Evolutionary conservation across 1,140 invertebrate genomes (phyloP), one percentile per base, ranked within the genome.

Genomic region (Doryteuthis pealeii): DNA sequence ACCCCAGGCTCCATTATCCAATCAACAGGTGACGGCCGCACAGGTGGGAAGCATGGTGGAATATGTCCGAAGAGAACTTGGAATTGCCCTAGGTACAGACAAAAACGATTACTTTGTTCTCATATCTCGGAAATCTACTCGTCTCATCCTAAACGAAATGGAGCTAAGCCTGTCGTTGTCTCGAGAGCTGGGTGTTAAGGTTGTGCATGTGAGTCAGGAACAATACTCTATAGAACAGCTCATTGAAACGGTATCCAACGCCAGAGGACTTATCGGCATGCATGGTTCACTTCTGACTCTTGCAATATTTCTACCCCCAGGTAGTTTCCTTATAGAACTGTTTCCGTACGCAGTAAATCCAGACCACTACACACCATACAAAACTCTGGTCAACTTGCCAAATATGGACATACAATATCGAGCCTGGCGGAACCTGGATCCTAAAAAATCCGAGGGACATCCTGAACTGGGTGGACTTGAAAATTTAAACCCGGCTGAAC

Each of bases 271-370:
- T 73, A 94, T 99, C 83, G 97, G 97, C 35, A 97, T 99, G 89
- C 98, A 99, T 89, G 98, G 98, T 33, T 96, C 97, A 75, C 95
- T 97, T 0, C 86, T 99, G 15, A 96, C 95, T 1, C 95, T 99
- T 89, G 86, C 96, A 58, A 88, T 99, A 75, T 99, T 99, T 88
- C 89, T 99, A 77, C 96, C 96, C 1, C 93, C 97, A 86, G 98
- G 96, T 94, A 95, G 94, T 65, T 92, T 92, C 68, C 89, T 98
- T 28, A 96, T 99, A 89, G 97, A 99, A 91, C 86, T 99, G 92
- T 97, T 91, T 78, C 87, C 87, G 5, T 83, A 89, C 88, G 89
- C 89, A 82, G 85, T 91, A 33, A 83, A 85, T 72, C 83, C 89
- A 30, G 70, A 81, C 22, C 78, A 88, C 74, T 90, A 90, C 32